Percentiles rank a stretch among this genome's conserved stretches.
phyloP scores from a whole-genome alignment of 2,797 vertebrate genomes.

The Enteromius argenteus region DNA sequence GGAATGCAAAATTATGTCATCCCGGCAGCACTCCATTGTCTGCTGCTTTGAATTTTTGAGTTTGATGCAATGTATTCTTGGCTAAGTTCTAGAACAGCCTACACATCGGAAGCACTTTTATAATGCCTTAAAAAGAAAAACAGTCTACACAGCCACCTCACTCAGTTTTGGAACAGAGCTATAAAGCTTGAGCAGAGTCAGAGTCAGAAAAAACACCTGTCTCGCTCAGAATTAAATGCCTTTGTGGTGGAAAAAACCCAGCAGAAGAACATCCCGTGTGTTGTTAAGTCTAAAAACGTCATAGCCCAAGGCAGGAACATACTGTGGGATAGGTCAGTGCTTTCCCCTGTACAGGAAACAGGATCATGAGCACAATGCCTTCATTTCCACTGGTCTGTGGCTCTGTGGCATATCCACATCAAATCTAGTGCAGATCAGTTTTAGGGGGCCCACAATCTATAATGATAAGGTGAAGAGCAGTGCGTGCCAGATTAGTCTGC shows the following conservation, averaged over 20 bases:
- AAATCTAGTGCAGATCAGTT: slow-evolving; percentile 20
- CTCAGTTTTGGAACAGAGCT: not conserved
- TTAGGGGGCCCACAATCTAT: not conserved
- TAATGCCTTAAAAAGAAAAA: not conserved
- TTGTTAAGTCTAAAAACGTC: slow-evolving; percentile 31
- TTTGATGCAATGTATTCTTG: not conserved
- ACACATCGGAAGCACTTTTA: not conserved
- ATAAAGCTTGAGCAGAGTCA: not conserved
- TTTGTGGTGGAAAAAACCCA: not conserved
- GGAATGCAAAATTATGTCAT: not conserved
- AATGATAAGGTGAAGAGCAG: slow-evolving; percentile 1
- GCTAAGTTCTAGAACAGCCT: not conserved
- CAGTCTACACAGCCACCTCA: not conserved
- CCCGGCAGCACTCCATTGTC: not conserved
- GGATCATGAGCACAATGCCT: slow-evolving; percentile 33
- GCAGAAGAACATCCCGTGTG: slow-evolving; percentile 2
- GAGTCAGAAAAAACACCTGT: slow-evolving; percentile 6
- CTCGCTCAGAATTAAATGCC: not conserved
- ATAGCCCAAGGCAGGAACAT: slow-evolving; percentile 7
- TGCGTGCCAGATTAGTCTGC: slow-evolving; percentile 5
- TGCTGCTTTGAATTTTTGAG: not conserved
- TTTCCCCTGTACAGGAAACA: slow-evolving; percentile 19
- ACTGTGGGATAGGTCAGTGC: slow-evolving; percentile 33
- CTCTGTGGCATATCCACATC: slow-evolving; percentile 15
- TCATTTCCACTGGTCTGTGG: slow-evolving; percentile 24